Evolutionary conservation across 2,888 invertebrate genomes (phyloP), one percentile per base, ranked within the genome.

Genomic region (Rotaria macrura): DNA sequence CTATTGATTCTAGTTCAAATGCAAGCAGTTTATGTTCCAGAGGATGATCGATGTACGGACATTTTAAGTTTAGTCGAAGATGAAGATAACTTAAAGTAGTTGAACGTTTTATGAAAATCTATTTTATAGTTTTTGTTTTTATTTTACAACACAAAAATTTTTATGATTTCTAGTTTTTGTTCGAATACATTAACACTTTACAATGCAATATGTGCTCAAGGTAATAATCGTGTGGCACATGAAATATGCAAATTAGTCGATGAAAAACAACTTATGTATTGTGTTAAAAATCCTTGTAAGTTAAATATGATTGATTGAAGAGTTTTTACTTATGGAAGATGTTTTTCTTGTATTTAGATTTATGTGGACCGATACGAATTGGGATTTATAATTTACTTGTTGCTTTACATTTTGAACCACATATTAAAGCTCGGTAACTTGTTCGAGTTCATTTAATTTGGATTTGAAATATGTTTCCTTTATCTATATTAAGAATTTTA

Each of bases 311-410:
- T 54, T 72, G 17, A 38, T 47, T 83, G n/a, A n/a, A n/a, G n/a
- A n/a, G n/a, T n/a, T n/a, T n/a, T n/a, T n/a, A n/a, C n/a, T n/a
- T n/a, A n/a, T n/a, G n/a, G n/a, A n/a, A n/a, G n/a, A n/a, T n/a
- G n/a, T n/a, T n/a, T n/a, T n/a, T n/a, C n/a, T n/a, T n/a, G n/a
- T n/a, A n/a, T 74, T 25, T 88, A 91, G 91, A 89, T 87, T 87
- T 91, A 88, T 96, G 97, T 49, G 99, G 99, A 0, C 96, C 96
- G 0, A 92, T 99, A 87, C 93, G 99, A 2, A 95, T 95, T 91
- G 98, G 97, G 25, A 98, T 99, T 92, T 97, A 97, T 90, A 96
- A 99, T 91, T 93, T 99, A 47, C 93, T 99, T 57, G 98, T 99
- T 86, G 95, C 97, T 0, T 92, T 99, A 87, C 99, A 99, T 92